These are phyloP conservation scores for Agrenia bidenticulata DNA, from an alignment of 2,888 invertebrate species.

Conservation along the genomic window DNA sequence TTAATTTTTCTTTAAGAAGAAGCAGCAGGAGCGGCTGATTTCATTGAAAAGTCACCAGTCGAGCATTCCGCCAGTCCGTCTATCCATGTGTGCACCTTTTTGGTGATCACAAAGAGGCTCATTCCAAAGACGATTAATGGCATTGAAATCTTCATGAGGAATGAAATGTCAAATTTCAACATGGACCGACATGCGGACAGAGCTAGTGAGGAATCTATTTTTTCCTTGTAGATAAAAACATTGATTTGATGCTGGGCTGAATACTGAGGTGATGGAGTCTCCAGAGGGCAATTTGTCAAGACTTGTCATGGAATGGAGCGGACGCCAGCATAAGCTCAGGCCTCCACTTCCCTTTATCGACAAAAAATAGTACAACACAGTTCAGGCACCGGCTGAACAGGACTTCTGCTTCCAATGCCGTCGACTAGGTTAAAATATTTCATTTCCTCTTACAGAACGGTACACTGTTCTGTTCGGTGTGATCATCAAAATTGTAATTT, in stretches of 20 bases:
- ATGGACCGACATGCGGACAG: constrained; percentile 17
- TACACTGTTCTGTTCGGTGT: too few species aligned
- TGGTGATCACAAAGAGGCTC: constrained; percentile 8
- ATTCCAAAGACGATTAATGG: constrained; percentile 15
- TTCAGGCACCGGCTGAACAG: too few species aligned
- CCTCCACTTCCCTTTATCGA: background rate
- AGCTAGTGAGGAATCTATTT: constrained; percentile 28
- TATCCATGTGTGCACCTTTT: too few species aligned
- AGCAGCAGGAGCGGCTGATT: constrained; percentile 12
- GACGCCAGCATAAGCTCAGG: constrained; percentile 16
- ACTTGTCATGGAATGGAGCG: constrained; percentile 35
- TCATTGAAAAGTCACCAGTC: constrained; percentile 16
- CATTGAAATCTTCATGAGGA: constrained; percentile 17
- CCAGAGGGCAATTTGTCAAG: constrained; percentile 48
- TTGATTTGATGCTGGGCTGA: constrained; percentile 10
- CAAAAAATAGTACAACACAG: background rate
- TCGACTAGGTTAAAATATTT: too few species aligned
- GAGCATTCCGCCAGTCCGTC: background rate
- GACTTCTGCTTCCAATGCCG: background rate
- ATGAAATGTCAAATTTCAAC: constrained; percentile 22
- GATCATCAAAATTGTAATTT: too few species aligned
- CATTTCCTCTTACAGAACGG: constrained; percentile 3
- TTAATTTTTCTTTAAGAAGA: constrained; percentile 10
- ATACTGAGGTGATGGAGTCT: constrained; percentile 39
- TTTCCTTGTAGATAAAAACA: constrained; percentile 21